Conservation (phyloP, 2,888 invertebrate genomes). For the Hypomecis punctinalis region DNA sequence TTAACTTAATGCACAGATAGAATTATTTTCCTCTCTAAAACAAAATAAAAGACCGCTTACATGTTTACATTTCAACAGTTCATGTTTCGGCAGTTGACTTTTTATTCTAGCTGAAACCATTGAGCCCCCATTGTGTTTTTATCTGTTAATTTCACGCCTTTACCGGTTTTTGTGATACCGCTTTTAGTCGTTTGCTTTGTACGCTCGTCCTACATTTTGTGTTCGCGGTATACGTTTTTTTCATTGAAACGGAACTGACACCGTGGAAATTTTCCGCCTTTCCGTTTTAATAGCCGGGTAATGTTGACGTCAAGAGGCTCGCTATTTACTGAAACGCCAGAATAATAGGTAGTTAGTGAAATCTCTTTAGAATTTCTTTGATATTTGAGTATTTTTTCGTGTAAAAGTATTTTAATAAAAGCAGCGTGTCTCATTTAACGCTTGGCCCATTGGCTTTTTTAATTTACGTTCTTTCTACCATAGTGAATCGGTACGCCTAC, state of each 20-base stretch:
- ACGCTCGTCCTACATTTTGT: conserved; percentile 25
- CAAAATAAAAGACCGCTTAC: conserved; percentile 2
- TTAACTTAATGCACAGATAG: neutral
- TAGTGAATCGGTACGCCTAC: neutral
- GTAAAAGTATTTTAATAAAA: conserved; percentile 5
- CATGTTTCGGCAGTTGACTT: conserved; percentile 20
- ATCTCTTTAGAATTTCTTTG: conserved; percentile 17
- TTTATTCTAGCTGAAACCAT: conserved; percentile 17
- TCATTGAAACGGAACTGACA: conserved; percentile 38
- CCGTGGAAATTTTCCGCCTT: conserved; percentile 40
- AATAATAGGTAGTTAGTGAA: conserved; percentile 19
- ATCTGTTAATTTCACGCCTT: conserved; percentile 38
- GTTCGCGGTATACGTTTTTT: conserved; percentile 31
- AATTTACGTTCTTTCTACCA: neutral
- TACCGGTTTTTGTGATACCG: conserved; percentile 34
- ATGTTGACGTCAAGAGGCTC: conserved; percentile 35
- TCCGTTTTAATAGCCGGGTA: conserved; percentile 36
- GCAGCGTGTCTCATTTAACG: conserved; percentile 22
- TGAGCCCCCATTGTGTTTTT: conserved; percentile 26
- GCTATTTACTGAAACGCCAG: conserved; percentile 30
- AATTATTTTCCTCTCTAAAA: too few species aligned
- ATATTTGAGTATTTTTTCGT: conserved; percentile 17
- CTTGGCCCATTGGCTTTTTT: conserved; percentile 16
- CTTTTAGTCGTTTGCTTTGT: conserved; percentile 27
- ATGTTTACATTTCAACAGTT: conserved; percentile 19